These are phyloP conservation scores for Myzus persicae DNA, from an alignment of 1,140 invertebrate genomes.

Conservation along the genomic window DNA sequence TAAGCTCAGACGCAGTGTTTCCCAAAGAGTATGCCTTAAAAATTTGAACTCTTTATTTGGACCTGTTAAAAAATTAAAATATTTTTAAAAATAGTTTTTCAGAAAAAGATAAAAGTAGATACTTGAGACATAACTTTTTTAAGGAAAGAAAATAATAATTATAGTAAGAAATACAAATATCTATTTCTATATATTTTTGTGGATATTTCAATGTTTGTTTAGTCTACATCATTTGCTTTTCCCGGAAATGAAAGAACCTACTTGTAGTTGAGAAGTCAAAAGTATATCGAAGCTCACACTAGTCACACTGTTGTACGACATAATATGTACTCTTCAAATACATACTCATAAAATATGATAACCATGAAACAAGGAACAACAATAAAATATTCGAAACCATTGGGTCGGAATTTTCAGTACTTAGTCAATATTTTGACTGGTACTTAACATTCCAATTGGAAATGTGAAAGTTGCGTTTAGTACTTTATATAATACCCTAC, in stretches of 20 bases:
- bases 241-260: neutral
- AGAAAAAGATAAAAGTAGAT: neutral
- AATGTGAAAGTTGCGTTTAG: too few species aligned
- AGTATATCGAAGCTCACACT: neutral
- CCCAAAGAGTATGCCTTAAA: neutral
- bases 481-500: too few species aligned
- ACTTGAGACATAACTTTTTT: too few species aligned
- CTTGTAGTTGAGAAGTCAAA: neutral
- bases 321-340: too few species aligned
- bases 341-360: too few species aligned
- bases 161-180: neutral
- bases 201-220: neutral
- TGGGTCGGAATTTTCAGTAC: neutral
- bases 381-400: neutral
- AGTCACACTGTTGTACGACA: neutral
- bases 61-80: neutral
- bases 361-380: too few species aligned
- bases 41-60: neutral
- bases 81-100: neutral
- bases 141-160: neutral
- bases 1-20: neutral
- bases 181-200: too few species aligned
- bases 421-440: neutral
- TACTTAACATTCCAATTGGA: too few species aligned
- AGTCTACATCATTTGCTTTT: neutral